phyloP scores from a whole-genome alignment of 1,140 invertebrate species.

The Cataglyphis hispanica region DNA sequence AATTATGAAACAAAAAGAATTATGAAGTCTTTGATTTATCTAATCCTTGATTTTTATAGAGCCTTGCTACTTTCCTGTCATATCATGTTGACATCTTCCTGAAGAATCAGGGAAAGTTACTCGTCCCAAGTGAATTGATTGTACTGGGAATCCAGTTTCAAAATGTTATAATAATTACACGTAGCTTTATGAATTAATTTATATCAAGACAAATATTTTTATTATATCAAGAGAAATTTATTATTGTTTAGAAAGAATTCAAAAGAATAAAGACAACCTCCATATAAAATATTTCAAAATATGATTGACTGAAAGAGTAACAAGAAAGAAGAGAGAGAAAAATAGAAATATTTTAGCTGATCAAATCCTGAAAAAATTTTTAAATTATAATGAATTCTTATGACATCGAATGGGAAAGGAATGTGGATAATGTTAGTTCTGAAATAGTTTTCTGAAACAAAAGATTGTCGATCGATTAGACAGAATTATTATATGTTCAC shows the following conservation, averaged over 20 bases:
- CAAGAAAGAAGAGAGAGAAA: too few species aligned
- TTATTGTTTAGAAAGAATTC: background rate
- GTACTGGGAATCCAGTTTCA: conserved; percentile 69
- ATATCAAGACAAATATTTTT: too few species aligned
- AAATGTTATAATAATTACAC: conserved; percentile 46
- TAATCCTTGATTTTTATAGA: conserved; percentile 57
- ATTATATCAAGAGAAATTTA: background rate
- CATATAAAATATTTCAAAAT: background rate
- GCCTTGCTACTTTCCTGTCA: conserved; percentile 71
- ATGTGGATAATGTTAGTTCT: conserved; percentile 56
- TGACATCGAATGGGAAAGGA: background rate
- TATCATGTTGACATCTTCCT: conserved; percentile 55
- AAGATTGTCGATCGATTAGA: conserved; percentile 40
- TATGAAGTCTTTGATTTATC: background rate
- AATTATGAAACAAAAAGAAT: background rate
- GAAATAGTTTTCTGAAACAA: conserved; percentile 40
- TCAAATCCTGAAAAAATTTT: background rate
- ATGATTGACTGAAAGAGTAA: background rate
- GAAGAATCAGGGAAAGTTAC: conserved; percentile 25
- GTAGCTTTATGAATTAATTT: conserved; percentile 15
- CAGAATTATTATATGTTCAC: background rate
- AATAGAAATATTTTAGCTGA: background rate
- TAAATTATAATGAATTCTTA: background rate
- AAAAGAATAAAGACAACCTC: background rate
- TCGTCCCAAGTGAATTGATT: conserved; percentile 73